Conservation (phyloP, 2,797 vertebrate species). For the Xiphorhynchus erythropygius region DNA sequence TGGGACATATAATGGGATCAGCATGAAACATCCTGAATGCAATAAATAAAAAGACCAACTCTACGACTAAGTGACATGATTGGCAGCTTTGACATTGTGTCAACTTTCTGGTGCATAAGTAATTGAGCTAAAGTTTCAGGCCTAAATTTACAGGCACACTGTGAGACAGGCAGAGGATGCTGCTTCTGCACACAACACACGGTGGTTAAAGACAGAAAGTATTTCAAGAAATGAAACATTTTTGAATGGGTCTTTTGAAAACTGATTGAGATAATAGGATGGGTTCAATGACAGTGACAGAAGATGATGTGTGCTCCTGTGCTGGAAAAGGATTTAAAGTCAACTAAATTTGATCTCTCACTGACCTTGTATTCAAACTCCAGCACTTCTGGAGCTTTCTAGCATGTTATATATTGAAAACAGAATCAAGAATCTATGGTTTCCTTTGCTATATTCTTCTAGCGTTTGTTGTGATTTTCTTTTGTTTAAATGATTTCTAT, state of each 20-base stretch:
- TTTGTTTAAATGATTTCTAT: neutral
- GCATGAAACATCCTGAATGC: neutral
- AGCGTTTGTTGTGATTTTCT: neutral
- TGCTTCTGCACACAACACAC: neutral
- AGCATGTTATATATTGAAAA: neutral
- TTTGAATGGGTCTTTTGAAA: neutral
- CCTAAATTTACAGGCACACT: neutral
- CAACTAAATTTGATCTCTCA: neutral
- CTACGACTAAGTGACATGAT: neutral
- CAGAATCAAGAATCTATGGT: neutral
- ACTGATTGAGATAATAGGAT: neutral
- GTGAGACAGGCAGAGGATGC: neutral
- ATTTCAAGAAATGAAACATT: neutral
- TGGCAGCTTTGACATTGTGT: neutral
- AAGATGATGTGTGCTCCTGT: neutral
- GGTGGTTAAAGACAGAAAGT: neutral
- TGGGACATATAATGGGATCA: neutral
- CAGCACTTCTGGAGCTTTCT: neutral
- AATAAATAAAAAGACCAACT: neutral
- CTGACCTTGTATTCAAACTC: neutral
- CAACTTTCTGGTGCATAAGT: neutral
- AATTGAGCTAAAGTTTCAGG: neutral
- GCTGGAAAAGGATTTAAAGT: neutral
- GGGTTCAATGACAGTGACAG: neutral
- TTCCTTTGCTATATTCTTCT: neutral